Base-by-base conservation (phyloP, 1,140 invertebrate species). In the Drosophila lini region DNA sequence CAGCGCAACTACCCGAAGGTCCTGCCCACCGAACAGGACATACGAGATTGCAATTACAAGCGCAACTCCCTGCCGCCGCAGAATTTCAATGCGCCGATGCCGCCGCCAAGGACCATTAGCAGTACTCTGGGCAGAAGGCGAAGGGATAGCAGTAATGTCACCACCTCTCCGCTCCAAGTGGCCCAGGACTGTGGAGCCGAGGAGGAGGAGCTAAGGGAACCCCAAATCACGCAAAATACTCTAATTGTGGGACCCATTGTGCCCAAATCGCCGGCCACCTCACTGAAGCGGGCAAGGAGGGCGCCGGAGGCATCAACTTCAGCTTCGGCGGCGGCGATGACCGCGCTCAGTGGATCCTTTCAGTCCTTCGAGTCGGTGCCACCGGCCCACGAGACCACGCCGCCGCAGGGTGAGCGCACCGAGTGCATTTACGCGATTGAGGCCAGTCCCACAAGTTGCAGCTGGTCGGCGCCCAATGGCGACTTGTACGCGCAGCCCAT, bases 1-100 rank as follows among this genome's bases (percentile, higher is more conserved):
- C 93, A 95, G 62, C 93, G 96, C 69, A 97, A 97, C 81, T 97
- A 95, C 89, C 96, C 96, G 0, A 97, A 97, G 94, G 96, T 97
- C 7, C 84, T 97, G 31, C 96, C 96, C 19, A 96, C 90, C 55
- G 81, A 57, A 3, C 79, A 88, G 44, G 83, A 84, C 16, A 57
- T 81, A 45, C 56, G 59, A 6, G 40, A 36, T 44, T 52, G 50
- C 50, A 68, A 52, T 19, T 56, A 76, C 50, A 90, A 85, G 34
- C 60, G 83, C 8, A 92, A 92, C 45, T 92, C 91, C 8, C 48
- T 92, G 71, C 91, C 91, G 36, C 91, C 90, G 9, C 91, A 91
- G 57, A 81, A 78, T 45, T 78, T 80, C 55, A 60, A 95, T 5
- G 93, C 94, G 31, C 95, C 95, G 15, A 94, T 95, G 28, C 95